Evolutionary conservation across 2,797 vertebrate species (phyloP).

Genomic region (Lepus oiostolus): DNA sequence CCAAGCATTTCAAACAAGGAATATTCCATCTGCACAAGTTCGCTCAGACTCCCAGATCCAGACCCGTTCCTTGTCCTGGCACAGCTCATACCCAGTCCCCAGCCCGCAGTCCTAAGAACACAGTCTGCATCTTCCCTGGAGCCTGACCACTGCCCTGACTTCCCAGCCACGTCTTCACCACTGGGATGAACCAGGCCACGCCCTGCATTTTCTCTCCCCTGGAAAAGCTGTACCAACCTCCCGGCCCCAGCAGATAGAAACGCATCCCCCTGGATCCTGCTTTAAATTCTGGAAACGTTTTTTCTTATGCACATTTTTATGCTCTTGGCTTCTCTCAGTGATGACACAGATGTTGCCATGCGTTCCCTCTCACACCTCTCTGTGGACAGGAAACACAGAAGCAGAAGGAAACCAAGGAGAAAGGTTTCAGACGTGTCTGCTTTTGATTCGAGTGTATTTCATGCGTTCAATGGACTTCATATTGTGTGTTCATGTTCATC

Average conservation of each 20-base stretch:
- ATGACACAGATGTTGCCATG: accelerated
- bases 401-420: not conserved
- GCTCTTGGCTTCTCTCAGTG: not conserved
- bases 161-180: not conserved
- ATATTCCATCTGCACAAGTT: no score
- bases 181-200: not conserved
- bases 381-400: not conserved
- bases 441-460: not conserved
- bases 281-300: not conserved
- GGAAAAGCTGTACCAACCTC: not conserved
- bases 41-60: not conserved
- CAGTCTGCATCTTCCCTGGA: not conserved
- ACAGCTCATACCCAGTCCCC: accelerated
- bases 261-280: not conserved
- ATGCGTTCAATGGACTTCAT: not conserved
- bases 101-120: accelerated
- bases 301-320: not conserved
- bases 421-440: no score
- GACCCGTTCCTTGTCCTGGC: not conserved
- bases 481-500: not conserved
- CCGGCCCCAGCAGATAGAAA: not conserved
- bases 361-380: not conserved
- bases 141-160: not conserved
- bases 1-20: no score
- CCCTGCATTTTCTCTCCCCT: not conserved